Conservation (phyloP, 2,797 vertebrate genomes). For the Lepus oiostolus region DNA sequence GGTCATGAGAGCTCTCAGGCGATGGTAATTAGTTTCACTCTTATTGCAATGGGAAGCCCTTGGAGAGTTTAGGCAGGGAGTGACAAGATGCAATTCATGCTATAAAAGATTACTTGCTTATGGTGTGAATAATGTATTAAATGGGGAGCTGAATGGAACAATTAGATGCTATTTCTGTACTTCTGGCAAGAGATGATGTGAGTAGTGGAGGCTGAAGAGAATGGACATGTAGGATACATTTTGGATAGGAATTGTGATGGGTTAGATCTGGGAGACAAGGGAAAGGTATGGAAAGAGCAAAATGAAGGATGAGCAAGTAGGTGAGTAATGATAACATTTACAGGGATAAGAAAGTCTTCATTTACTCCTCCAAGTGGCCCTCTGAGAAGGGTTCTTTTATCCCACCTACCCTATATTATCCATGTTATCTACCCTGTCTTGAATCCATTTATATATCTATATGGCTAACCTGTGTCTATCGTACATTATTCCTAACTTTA, state of each 20-base stretch:
- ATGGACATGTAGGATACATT: neutral
- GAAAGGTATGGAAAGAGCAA: neutral
- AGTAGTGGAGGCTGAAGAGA: neutral
- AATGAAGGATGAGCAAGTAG: neutral
- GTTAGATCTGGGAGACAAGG: neutral
- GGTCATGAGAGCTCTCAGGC: neutral
- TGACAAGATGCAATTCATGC: neutral
- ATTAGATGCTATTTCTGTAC: neutral
- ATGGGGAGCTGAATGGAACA: neutral
- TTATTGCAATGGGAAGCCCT: neutral
- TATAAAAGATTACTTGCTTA: neutral
- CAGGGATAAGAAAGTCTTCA: neutral
- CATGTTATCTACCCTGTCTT: neutral
- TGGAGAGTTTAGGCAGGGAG: neutral
- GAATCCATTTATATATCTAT: neutral
- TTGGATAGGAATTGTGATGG: neutral
- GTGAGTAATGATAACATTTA: neutral
- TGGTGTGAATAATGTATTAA: neutral
- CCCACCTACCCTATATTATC: neutral
- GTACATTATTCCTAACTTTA: neutral
- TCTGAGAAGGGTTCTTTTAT: neutral
- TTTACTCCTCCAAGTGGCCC: neutral
- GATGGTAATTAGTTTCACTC: neutral
- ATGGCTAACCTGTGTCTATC: neutral
- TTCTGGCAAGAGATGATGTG: neutral